These are phyloP conservation scores for Drosophila ironensis DNA, from an alignment of 1,140 invertebrate genomes.

Conservation along the genomic window DNA sequence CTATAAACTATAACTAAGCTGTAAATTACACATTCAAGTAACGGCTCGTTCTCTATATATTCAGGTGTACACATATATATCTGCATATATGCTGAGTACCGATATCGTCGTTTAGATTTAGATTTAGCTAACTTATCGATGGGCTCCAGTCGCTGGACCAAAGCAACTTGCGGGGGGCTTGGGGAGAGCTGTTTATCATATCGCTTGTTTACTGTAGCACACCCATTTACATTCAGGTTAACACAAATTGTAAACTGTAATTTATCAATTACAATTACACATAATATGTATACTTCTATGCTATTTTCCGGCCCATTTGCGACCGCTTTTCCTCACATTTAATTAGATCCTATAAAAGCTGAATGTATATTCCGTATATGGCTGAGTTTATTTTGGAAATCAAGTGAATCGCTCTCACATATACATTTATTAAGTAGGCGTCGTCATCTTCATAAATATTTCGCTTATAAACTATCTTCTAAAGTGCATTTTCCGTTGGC, in stretches of 20 bases:
- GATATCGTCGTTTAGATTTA: slow-evolving; percentile 18
- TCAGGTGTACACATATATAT: slow-evolving; percentile 20
- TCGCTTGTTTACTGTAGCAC: slow-evolving; percentile 14
- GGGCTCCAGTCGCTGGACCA: slow-evolving; percentile 37
- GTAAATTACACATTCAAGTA: slow-evolving; percentile 70
- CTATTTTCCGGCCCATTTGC: slow-evolving; percentile 6
- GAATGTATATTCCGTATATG: slow-evolving; percentile 48
- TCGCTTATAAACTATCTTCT: slow-evolving; percentile 21
- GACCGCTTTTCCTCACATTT: slow-evolving; percentile 21
- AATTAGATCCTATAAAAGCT: slow-evolving; percentile 66
- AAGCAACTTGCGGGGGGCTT: slow-evolving; percentile 32
- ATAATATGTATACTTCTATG: slow-evolving; percentile 38
- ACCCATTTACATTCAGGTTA: slow-evolving; percentile 35
- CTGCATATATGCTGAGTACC: slow-evolving; percentile 26
- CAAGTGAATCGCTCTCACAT: slow-evolving; percentile 27
- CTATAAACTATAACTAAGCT: slow-evolving; percentile 51
- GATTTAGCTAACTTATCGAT: slow-evolving; percentile 59
- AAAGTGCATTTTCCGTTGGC: slow-evolving; percentile 40
- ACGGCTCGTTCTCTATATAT: slow-evolving; percentile 43
- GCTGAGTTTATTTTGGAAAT: slow-evolving; percentile 35
- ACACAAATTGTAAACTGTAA: slow-evolving; percentile 25
- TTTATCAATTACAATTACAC: slow-evolving; percentile 71
- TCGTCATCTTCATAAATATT: slow-evolving; percentile 23
- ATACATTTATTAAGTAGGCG: slow-evolving; percentile 35
- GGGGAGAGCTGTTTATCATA: neutral